phyloP scores from a whole-genome alignment of 2,113 vertebrate species.

The Nematolebias whitei region DNA sequence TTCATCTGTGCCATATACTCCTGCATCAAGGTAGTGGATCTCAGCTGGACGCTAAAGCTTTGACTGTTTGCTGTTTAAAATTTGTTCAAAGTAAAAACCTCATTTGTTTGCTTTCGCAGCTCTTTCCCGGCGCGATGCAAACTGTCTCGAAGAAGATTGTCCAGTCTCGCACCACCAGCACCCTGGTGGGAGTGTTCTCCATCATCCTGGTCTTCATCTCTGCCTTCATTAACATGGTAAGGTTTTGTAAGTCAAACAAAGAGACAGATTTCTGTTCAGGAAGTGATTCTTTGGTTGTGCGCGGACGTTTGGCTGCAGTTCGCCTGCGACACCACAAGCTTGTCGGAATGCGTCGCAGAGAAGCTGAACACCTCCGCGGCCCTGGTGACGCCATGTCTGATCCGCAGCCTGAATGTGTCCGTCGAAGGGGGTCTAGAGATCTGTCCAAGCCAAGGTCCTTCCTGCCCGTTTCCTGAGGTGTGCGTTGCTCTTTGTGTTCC shows the following conservation, averaged over 20 bases:
- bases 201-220: constrained; percentile 91
- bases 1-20: constrained; percentile 92
- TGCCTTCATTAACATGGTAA: constrained; percentile 91
- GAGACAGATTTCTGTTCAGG: neutral
- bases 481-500: neutral
- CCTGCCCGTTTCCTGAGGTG: constrained; percentile 94
- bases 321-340: constrained; percentile 85
- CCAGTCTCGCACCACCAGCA: constrained; percentile 91
- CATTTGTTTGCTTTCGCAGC: constrained; percentile 62
- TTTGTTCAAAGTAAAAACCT: too few relatives aligned
- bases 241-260: constrained; percentile 11
- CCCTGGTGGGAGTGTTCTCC: constrained; percentile 86
- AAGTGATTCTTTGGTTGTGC: neutral
- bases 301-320: constrained; percentile 77
- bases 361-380: constrained; percentile 84
- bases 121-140: constrained; percentile 87
- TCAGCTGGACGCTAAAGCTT: neutral
- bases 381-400: constrained; percentile 87
- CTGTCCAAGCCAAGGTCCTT: constrained; percentile 83
- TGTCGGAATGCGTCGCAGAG: constrained; percentile 84
- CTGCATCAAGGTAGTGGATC: constrained; percentile 86
- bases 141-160: constrained; percentile 89
- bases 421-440: constrained; percentile 79
- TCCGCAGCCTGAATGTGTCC: constrained; percentile 86
- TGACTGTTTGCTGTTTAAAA: neutral